These are phyloP conservation scores for Diarsia mendica DNA, from an alignment of 2,888 invertebrate genomes.

Conservation along the genomic window DNA sequence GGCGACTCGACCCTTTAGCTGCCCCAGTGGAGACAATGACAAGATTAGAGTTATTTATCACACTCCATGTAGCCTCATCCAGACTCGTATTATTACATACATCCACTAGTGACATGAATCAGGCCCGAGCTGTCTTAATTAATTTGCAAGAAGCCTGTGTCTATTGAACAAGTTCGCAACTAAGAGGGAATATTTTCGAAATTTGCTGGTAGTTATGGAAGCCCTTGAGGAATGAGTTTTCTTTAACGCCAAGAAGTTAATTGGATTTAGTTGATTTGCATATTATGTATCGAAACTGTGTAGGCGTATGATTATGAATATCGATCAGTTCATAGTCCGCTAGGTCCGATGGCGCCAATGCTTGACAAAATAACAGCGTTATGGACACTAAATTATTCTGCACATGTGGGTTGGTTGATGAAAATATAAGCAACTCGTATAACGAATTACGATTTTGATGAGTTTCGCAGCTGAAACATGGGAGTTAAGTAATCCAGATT, in stretches of 20 bases:
- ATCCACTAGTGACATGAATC: neutral
- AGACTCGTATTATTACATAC: neutral
- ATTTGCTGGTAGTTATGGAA: slow-evolving; percentile 8
- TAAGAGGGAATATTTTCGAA: neutral
- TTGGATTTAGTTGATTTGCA: slow-evolving; percentile 46
- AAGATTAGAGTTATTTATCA: neutral
- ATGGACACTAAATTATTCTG: slow-evolving; percentile 5
- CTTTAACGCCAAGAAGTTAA: slow-evolving; percentile 18
- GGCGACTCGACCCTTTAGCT: neutral
- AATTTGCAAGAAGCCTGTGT: neutral
- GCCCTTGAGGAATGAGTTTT: slow-evolving; percentile 4
- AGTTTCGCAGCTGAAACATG: slow-evolving; percentile 10
- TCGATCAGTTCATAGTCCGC: slow-evolving; percentile 20
- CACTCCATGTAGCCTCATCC: neutral
- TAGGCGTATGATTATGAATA: slow-evolving; percentile 24
- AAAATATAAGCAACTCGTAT: slow-evolving; percentile 8
- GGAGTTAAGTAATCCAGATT: slow-evolving; percentile 9
- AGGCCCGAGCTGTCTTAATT: neutral
- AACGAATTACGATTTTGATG: neutral
- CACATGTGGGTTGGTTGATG: neutral
- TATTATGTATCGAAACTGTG: slow-evolving; percentile 20
- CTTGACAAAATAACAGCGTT: slow-evolving; percentile 7
- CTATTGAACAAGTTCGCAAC: neutral
- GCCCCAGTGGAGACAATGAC: neutral
- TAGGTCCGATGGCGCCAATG: slow-evolving; percentile 8